These are phyloP conservation scores for Cichlasoma orientale DNA, from an alignment of 2,797 vertebrate species.

Conservation along the genomic window DNA sequence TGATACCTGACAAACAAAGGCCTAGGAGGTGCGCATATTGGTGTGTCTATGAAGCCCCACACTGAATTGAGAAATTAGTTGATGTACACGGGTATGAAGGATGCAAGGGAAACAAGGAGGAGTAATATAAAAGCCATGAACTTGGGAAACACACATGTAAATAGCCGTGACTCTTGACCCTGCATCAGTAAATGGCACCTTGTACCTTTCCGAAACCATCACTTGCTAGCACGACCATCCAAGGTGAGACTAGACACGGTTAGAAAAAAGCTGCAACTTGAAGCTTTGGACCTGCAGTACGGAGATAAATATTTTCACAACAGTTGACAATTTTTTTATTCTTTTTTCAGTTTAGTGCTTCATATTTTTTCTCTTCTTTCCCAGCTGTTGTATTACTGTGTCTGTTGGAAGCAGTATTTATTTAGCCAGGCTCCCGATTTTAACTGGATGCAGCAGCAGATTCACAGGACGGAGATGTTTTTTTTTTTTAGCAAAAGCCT, in stretches of 20 bases:
- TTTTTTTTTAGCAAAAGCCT: constrained; percentile 53
- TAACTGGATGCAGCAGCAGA: constrained; percentile 23
- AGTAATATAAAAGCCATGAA: neutral
- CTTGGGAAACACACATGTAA: neutral
- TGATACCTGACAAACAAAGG: constrained; percentile 50
- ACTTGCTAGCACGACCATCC: constrained; percentile 65
- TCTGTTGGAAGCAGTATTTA: too few species aligned
- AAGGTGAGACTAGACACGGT: constrained; percentile 66
- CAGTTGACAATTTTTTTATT: too few species aligned
- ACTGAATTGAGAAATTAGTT: neutral
- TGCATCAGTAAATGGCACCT: constrained; percentile 14
- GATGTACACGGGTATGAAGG: neutral
- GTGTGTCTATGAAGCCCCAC: neutral
- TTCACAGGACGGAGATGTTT: constrained; percentile 38
- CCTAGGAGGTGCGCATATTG: neutral
- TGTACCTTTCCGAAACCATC: constrained; percentile 17
- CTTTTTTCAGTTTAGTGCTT: neutral
- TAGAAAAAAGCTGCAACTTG: neutral
- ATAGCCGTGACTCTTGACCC: constrained; percentile 27
- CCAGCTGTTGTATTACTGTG: too few species aligned
- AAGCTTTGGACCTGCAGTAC: neutral
- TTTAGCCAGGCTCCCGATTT: too few species aligned
- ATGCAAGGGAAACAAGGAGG: neutral
- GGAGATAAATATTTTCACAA: neutral
- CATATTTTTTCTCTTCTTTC: neutral